Conservation (phyloP, 53 echinoderm and acorn worm species). For the Hippasteria phrygiana region DNA sequence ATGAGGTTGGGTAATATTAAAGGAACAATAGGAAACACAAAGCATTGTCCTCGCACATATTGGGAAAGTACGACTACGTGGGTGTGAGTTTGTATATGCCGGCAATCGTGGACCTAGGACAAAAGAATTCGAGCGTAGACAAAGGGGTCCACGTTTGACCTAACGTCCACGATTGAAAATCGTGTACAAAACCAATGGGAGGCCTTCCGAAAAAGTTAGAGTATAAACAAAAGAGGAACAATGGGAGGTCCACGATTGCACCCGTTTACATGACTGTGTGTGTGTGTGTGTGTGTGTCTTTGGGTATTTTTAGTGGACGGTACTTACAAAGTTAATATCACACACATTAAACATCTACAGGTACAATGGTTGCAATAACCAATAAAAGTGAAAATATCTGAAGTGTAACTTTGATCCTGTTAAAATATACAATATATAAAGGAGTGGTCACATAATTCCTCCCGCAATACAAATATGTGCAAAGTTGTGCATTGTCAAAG, state of each 20-base stretch:
- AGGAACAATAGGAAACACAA: too few relatives aligned
- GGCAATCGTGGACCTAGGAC: too few relatives aligned
- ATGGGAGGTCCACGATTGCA: background rate
- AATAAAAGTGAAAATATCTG: background rate
- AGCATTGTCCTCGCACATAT: too few relatives aligned
- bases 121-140: too few relatives aligned
- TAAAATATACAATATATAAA: conserved; percentile 26
- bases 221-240: background rate
- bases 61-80: too few relatives aligned
- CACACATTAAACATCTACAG: conserved; percentile 16
- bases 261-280: background rate
- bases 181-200: too few relatives aligned
- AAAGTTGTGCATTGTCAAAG: background rate
- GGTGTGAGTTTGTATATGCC: too few relatives aligned
- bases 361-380: conserved; percentile 32
- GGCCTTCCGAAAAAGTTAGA: too few relatives aligned
- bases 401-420: background rate
- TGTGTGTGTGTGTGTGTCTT: background rate
- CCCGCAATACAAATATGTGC: background rate
- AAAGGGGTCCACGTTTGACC: too few relatives aligned
- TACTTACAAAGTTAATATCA: conserved; percentile 16
- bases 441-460: background rate
- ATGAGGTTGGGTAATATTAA: too few relatives aligned
- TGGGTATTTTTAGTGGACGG: background rate
- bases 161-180: too few relatives aligned